Percentiles rank a stretch among this genome's conserved stretches.
These are phyloP conservation scores for Nasonia oneida DNA, from an alignment of 2,888 invertebrate species.

Conservation along the genomic window DNA sequence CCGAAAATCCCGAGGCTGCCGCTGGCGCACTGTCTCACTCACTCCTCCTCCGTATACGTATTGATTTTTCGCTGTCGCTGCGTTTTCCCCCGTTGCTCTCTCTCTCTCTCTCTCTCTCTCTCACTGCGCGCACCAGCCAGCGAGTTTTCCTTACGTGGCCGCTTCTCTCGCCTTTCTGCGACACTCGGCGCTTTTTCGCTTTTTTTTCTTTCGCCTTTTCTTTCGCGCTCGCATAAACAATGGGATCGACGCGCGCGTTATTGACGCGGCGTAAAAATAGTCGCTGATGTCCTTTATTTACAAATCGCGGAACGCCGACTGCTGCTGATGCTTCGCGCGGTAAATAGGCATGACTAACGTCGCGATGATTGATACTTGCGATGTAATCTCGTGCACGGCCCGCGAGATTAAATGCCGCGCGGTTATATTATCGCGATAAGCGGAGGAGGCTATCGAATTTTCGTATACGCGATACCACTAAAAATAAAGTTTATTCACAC, in stretches of 20 bases:
- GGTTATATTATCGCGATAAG: background rate
- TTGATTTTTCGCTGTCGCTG: conserved; percentile 62
- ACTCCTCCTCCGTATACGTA: conserved; percentile 46
- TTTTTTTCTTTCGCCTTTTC: background rate
- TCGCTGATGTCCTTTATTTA: conserved; percentile 11
- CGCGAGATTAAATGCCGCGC: background rate
- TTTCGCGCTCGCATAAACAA: background rate
- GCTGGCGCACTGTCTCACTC: background rate
- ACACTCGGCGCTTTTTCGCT: background rate
- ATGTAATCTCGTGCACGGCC: background rate
- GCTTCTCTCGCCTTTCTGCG: background rate
- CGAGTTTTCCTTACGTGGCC: conserved; percentile 59
- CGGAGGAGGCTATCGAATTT: background rate
- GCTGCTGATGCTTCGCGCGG: background rate
- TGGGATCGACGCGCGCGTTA: background rate
- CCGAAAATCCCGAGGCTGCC: conserved; percentile 36
- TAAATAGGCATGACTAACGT: background rate
- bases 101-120: too few relatives aligned
- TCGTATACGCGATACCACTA: background rate
- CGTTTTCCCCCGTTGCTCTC: conserved; percentile 48
- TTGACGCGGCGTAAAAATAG: background rate
- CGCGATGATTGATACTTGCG: background rate
- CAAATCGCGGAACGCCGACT: background rate
- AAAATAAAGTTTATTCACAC: conserved; percentile 8
- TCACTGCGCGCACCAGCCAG: too few relatives aligned